These are phyloP conservation scores for Spinus pinus DNA, from an alignment of 2,797 vertebrate genomes.

Conservation along the genomic window DNA sequence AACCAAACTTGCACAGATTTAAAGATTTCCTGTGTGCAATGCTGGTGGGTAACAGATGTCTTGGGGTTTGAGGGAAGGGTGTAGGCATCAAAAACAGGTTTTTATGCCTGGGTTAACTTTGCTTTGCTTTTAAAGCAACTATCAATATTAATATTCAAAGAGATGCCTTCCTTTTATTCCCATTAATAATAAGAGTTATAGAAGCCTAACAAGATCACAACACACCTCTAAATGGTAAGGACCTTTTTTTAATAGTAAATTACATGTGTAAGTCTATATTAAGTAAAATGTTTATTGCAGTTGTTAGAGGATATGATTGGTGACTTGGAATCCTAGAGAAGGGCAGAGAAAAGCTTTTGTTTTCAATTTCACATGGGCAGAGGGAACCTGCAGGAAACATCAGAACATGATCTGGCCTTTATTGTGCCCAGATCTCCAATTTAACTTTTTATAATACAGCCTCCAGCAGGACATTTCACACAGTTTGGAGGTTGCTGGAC, in stretches of 20 bases:
- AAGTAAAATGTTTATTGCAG: not conserved
- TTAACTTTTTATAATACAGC: not conserved
- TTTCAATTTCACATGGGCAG: not conserved
- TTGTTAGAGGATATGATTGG: not conserved
- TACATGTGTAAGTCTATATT: not conserved
- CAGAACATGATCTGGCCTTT: not conserved
- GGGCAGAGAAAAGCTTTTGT: not conserved
- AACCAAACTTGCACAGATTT: not conserved
- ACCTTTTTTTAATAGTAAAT: not conserved
- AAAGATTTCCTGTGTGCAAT: not conserved
- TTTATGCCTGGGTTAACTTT: not conserved
- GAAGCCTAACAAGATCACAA: conserved; percentile 18
- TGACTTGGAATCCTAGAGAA: not conserved
- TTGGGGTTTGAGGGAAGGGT: not conserved
- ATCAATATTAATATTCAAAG: not conserved
- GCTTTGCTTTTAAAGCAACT: not conserved
- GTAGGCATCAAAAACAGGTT: not conserved
- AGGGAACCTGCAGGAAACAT: not conserved
- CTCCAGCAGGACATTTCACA: not conserved
- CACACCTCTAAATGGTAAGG: not conserved
- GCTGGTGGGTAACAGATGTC: not conserved
- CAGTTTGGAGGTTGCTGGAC: not conserved
- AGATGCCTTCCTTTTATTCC: not conserved
- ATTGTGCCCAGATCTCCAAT: not conserved
- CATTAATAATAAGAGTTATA: not conserved